Evolutionary conservation across 2,888 invertebrate genomes (phyloP), one percentile per base, ranked within the genome.

Genomic region (Branchellion lobata): DNA sequence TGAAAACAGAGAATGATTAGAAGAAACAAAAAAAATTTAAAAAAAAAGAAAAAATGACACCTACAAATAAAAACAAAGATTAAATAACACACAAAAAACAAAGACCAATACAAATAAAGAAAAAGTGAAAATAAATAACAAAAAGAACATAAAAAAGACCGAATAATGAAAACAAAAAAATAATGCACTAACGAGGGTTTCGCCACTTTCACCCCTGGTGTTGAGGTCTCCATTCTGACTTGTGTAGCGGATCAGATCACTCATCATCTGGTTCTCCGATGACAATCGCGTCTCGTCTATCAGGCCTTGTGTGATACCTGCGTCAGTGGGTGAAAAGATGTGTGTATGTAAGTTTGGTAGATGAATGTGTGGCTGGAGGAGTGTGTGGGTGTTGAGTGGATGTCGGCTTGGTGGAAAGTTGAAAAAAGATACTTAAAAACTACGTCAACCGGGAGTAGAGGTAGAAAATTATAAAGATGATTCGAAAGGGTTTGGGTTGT

Each of bases 271-370:
- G 86, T 92, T 92, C 88, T 99, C 99, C 0, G 94, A 94, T 61
- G 93, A 92, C 34, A 95, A 93, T 84, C 99, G 90, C 34, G 95
- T 96, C 84, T 96, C 94, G 87, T 99, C 98, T 84, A 99, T 97
- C 84, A 96, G 90, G 86, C 89, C 88, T 83, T 90, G 89, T 14
- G 89, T 90, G 2, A 89, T 86, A 53, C 89, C 89, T 88, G 47
- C 36, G 40, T 18, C n/a, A 8, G 29, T 69, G 21, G 24, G 21
- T 69, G 36, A 24, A 5, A 5, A 14, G 3, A n/a, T 57, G 61
- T 18, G 61, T 18, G 61, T 57, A 14, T 47, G 8, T 8, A 14
- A 14, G 47, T 14, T 47, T 47, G 47, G 18, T 14, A 14, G 47
- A 18, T 18, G 18, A 47, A 47, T 18, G 61, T 57, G 24, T 24